Conservation (phyloP, 2,797 vertebrate species). For the Malacoraja senta region DNA sequence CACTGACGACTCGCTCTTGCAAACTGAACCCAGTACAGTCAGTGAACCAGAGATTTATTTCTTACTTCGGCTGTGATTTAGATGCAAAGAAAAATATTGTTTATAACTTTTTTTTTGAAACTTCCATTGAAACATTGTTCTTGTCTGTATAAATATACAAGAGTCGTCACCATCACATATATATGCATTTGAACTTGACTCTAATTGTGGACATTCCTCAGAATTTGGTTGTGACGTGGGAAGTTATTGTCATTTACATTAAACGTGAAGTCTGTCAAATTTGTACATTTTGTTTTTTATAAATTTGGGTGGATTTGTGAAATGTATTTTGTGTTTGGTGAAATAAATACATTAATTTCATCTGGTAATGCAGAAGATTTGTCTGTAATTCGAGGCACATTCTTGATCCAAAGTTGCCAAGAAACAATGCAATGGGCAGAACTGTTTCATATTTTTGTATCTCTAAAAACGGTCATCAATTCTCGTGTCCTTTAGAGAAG, state of each 20-base stretch:
- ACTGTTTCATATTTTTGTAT: background rate
- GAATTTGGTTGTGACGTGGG: background rate
- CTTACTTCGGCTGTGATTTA: conserved; percentile 76
- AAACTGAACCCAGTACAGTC: conserved; percentile 52
- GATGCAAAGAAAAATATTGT: background rate
- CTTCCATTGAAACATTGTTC: background rate
- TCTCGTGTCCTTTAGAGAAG: too few species aligned
- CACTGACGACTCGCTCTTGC: conserved; percentile 55
- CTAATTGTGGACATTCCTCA: background rate
- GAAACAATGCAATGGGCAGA: background rate
- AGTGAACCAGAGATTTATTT: conserved; percentile 94
- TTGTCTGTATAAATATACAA: background rate
- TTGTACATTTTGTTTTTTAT: conserved; percentile 39
- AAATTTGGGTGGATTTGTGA: conserved; percentile 52
- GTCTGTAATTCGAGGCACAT: background rate
- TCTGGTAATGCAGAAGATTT: background rate
- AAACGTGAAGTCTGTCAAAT: background rate
- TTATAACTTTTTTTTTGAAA: background rate
- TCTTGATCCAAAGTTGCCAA: background rate
- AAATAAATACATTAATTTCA: conserved; percentile 43
- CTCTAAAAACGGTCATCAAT: too few species aligned
- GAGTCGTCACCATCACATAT: background rate
- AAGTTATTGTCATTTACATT: background rate
- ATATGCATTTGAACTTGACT: background rate
- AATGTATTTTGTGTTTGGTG: conserved; percentile 45